phyloP scores from a whole-genome alignment of 2,888 invertebrate genomes.

The Dasysyrphus tricinctus region DNA sequence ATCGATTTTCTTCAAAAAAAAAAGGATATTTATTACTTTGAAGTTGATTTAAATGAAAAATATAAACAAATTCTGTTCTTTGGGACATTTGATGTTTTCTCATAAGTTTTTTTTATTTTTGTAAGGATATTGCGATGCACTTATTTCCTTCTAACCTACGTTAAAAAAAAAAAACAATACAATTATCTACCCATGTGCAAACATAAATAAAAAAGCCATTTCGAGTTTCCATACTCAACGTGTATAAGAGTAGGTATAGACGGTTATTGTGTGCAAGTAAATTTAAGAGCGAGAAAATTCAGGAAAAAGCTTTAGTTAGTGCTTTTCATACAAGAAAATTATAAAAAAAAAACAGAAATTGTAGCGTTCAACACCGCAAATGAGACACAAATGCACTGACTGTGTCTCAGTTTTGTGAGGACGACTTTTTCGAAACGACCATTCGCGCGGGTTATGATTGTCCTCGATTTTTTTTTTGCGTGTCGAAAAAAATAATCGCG shows the following conservation, averaged over 20 bases:
- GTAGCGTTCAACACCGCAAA: conserved; percentile 18
- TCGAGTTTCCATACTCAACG: conserved; percentile 4
- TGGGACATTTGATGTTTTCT: background rate
- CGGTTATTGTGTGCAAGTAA: conserved; percentile 30
- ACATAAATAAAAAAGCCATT: conserved; percentile 35
- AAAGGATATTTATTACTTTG: background rate
- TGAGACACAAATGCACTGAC: conserved; percentile 39
- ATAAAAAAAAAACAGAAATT: conserved; percentile 9
- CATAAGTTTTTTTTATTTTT: background rate
- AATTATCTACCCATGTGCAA: conserved; percentile 54
- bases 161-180: conserved; percentile 46
- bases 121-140: conserved; percentile 49
- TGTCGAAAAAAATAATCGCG: conserved; percentile 22
- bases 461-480: conserved; percentile 25
- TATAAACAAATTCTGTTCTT: conserved; percentile 11
- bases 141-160: conserved; percentile 35
- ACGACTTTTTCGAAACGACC: conserved; percentile 82
- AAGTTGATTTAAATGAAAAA: background rate
- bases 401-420: conserved; percentile 81
- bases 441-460: conserved; percentile 76
- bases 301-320: conserved; percentile 51
- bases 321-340: conserved; percentile 20
- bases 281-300: conserved; percentile 41
- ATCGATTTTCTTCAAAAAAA: conserved; percentile 49
- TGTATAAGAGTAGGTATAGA: conserved; percentile 38